Evolutionary conservation across 2,888 invertebrate genomes (phyloP).

Genomic region (Diaperis boleti): DNA sequence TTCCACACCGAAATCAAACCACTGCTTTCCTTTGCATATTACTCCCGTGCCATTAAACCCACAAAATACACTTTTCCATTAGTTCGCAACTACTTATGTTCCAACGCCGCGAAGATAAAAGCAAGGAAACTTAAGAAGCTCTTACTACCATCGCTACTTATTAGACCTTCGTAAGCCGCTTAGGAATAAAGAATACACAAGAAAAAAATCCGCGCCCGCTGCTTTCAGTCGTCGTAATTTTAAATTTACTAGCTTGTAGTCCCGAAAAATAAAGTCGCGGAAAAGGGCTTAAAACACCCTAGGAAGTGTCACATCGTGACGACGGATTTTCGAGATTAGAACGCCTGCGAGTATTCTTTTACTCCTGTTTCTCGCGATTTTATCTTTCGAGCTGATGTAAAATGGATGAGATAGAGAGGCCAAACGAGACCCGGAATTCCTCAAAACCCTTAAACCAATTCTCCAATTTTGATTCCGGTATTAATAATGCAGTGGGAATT

Average conservation of each 20-base stretch:
- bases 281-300: constrained; percentile 3
- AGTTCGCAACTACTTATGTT: not conserved
- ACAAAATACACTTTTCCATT: not conserved
- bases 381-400: constrained; percentile 29
- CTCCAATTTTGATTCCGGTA: constrained; percentile 10
- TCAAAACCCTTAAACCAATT: too few relatives aligned
- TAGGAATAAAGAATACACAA: not conserved
- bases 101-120: not conserved
- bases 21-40: too few relatives aligned
- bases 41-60: too few relatives aligned
- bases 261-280: not conserved
- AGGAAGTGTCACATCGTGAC: constrained; percentile 13
- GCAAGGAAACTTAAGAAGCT: not conserved
- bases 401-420: constrained; percentile 20
- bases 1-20: too few relatives aligned
- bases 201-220: not conserved
- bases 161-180: not conserved
- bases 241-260: not conserved
- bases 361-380: constrained; percentile 12
- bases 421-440: constrained; percentile 32
- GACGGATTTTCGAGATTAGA: constrained; percentile 15
- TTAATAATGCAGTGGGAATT: constrained; percentile 5
- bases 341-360: constrained; percentile 12
- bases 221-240: not conserved
- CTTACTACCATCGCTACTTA: not conserved